Percentiles rank a stretch among this genome's conserved stretches.
These are phyloP conservation scores for Hybos culiciformis DNA, from an alignment of 2,888 invertebrate genomes.

Conservation along the genomic window DNA sequence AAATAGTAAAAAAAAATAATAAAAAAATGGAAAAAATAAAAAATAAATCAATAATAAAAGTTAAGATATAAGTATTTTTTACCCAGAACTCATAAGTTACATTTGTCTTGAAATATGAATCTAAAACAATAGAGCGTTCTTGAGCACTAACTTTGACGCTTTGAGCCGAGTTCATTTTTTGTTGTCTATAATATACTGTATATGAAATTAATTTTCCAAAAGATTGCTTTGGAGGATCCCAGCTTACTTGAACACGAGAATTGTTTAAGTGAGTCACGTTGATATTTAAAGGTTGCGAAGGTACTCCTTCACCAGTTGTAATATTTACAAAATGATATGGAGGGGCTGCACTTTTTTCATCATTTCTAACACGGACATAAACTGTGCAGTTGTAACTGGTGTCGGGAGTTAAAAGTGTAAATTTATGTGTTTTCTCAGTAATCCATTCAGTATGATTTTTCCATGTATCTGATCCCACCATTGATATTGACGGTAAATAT, in stretches of 20 bases:
- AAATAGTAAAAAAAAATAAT: background rate
- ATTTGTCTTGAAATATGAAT: constrained; percentile 17
- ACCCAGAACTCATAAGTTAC: constrained; percentile 22
- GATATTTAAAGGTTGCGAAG: constrained; percentile 53
- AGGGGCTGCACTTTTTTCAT: constrained; percentile 37
- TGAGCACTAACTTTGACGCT: constrained; percentile 14
- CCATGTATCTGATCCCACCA: constrained; percentile 40
- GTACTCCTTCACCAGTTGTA: constrained; percentile 56
- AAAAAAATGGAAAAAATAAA: background rate
- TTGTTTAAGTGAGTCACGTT: constrained; percentile 50
- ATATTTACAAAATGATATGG: constrained; percentile 49
- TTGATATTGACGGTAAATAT: constrained; percentile 54
- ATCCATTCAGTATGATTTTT: constrained; percentile 47
- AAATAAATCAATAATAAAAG: constrained; percentile 1
- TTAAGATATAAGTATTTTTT: constrained; percentile 8
- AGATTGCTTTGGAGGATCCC: constrained; percentile 51
- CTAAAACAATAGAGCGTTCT: constrained; percentile 14
- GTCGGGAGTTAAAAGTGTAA: constrained; percentile 49
- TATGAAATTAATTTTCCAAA: constrained; percentile 51
- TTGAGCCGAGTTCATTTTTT: constrained; percentile 36
- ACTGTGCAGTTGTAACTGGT: constrained; percentile 71
- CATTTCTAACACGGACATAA: constrained; percentile 48
- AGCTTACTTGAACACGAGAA: constrained; percentile 48
- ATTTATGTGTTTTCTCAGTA: constrained; percentile 43
- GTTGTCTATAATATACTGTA: constrained; percentile 50